Percentiles rank a stretch among this genome's conserved stretches.
phyloP scores from a whole-genome alignment of 2,888 invertebrate species.

The Dilophus febrilis region DNA sequence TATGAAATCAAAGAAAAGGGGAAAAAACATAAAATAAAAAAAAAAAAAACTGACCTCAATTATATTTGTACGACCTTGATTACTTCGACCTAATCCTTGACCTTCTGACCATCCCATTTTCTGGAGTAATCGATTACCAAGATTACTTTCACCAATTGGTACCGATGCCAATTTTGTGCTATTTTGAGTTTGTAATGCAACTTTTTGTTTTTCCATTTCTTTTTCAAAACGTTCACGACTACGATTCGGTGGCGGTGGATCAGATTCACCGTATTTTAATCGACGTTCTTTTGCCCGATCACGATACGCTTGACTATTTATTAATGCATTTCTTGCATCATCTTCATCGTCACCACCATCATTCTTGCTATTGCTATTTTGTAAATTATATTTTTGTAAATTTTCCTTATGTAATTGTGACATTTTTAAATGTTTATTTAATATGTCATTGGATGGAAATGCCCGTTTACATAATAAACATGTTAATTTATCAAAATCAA shows the following conservation, averaged over 20 bases:
- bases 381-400: slow-evolving; percentile 36
- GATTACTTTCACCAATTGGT: slow-evolving; percentile 66
- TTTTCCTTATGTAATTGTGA: slow-evolving; percentile 92
- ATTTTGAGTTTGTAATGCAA: slow-evolving; percentile 24
- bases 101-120: slow-evolving; percentile 99
- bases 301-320: slow-evolving; percentile 39
- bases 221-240: slow-evolving; percentile 57
- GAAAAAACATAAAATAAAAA: not conserved
- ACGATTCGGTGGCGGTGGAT: slow-evolving; percentile 55
- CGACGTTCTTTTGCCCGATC: slow-evolving; percentile 93
- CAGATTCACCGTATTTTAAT: slow-evolving; percentile 80
- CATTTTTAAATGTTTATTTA: slow-evolving; percentile 79
- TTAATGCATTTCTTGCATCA: not conserved
- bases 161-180: slow-evolving; percentile 28
- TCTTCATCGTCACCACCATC: slow-evolving; percentile 21
- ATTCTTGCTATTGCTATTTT: slow-evolving; percentile 1
- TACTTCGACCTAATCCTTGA: slow-evolving; percentile 81
- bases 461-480: slow-evolving; percentile 91
- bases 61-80: slow-evolving; percentile 85
- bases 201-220: slow-evolving; percentile 29
- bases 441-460: slow-evolving; percentile 75
- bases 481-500: slow-evolving; percentile 79
- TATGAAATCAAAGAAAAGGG: not conserved
- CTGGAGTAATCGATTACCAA: slow-evolving; percentile 87
- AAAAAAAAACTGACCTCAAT: slow-evolving; percentile 49